A percentile compares a stretch with the other conserved stretches of the same genome.
These are phyloP conservation scores for Otolemur garnettii DNA, from an alignment of 2,113 vertebrate genomes.

Conservation along the genomic window DNA sequence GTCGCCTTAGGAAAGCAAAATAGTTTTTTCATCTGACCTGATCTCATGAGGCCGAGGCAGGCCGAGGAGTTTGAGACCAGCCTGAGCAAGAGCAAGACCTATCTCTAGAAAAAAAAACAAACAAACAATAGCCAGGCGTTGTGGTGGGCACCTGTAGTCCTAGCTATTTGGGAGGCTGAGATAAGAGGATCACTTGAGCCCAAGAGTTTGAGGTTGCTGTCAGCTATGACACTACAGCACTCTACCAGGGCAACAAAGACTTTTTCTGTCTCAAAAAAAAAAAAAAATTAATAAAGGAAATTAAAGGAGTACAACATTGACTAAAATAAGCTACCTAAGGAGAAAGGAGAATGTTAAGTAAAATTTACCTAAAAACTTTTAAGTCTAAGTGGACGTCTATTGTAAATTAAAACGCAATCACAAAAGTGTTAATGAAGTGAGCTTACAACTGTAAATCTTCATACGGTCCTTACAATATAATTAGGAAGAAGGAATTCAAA, in stretches of 20 bases:
- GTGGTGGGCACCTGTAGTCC: no score
- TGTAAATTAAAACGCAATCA: neutral
- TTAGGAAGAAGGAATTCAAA: slow-evolving; percentile 12
- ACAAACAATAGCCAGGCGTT: no score
- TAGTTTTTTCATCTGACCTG: neutral
- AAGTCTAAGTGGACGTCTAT: neutral
- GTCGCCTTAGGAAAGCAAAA: slow-evolving; percentile 11
- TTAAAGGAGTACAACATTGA: neutral
- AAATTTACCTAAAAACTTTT: slow-evolving; percentile 38
- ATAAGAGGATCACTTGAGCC: no score
- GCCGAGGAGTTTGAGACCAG: no score
- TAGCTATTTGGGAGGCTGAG: no score
- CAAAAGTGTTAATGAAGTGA: slow-evolving; percentile 23
- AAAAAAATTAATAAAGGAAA: neutral
- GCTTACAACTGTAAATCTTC: neutral
- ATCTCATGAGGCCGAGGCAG: neutral
- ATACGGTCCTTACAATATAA: neutral
- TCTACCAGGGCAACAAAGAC: no score
- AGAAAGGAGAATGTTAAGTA: slow-evolving; percentile 21
- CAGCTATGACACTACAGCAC: no score
- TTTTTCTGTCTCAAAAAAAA: no score
- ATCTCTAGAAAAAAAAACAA: no score
- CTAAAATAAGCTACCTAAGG: neutral
- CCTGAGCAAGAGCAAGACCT: no score
- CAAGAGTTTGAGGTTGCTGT: no score